phyloP scores from a whole-genome alignment of 2,888 invertebrate genomes.

The Chrysolina haemoptera region DNA sequence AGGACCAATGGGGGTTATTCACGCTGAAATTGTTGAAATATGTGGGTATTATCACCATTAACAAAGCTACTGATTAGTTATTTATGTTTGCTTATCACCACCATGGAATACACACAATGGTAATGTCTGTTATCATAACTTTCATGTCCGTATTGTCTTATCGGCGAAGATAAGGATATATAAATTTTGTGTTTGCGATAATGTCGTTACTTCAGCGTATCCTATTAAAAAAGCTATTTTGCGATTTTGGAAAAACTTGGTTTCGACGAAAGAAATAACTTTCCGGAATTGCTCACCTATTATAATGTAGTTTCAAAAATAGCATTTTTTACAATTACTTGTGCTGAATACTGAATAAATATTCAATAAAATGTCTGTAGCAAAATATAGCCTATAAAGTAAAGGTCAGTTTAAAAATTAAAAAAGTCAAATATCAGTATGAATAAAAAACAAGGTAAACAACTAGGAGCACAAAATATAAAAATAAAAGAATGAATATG shows the following conservation, averaged over 20 bases:
- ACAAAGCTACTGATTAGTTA: slow-evolving; percentile 62
- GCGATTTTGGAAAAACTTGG: neutral
- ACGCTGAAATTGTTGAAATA: slow-evolving; percentile 45
- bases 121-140: slow-evolving; percentile 62
- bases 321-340: too few species aligned
- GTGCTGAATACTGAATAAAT: too few species aligned
- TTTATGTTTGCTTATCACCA: slow-evolving; percentile 63
- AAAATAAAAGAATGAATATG: too few species aligned
- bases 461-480: too few species aligned
- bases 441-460: too few species aligned
- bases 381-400: too few species aligned
- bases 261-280: neutral
- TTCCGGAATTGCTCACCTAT: too few species aligned
- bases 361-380: too few species aligned
- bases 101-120: slow-evolving; percentile 63
- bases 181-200: slow-evolving; percentile 48
- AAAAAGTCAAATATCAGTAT: too few species aligned
- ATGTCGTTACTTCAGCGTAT: slow-evolving; percentile 32
- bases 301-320: too few species aligned
- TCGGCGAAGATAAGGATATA: slow-evolving; percentile 48
- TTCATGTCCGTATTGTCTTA: slow-evolving; percentile 60
- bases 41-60: slow-evolving; percentile 64
- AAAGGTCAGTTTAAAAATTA: too few species aligned
- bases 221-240: slow-evolving; percentile 1
- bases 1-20: slow-evolving; percentile 12